Evolutionary conservation across 2,888 invertebrate species (phyloP).

Genomic region (Loripinus fragilis): DNA sequence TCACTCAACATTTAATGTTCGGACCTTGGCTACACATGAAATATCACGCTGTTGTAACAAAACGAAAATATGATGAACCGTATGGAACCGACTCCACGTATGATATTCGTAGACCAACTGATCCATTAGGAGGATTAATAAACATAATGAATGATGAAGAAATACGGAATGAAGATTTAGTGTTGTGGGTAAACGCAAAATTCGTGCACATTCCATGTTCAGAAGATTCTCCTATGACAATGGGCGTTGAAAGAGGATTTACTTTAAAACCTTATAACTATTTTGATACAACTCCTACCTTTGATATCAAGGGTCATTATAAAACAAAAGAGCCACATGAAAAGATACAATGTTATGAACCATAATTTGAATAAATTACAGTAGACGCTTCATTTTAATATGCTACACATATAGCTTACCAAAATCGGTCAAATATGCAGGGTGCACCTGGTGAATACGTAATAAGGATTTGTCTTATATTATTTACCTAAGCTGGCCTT

Average conservation of each 20-base stretch:
- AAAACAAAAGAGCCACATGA: slow-evolving; percentile 24
- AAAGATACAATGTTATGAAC: slow-evolving; percentile 31
- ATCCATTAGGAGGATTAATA: slow-evolving; percentile 46
- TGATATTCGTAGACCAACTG: slow-evolving; percentile 44
- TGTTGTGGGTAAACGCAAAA: slow-evolving; percentile 61
- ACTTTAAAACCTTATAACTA: slow-evolving; percentile 63
- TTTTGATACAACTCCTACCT: slow-evolving; percentile 59
- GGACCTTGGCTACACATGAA: slow-evolving; percentile 57
- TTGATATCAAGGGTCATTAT: slow-evolving; percentile 58
- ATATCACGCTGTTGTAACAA: slow-evolving; percentile 59
- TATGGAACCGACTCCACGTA: slow-evolving; percentile 55
- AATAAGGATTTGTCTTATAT: too few relatives aligned
- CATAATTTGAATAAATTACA: too few relatives aligned
- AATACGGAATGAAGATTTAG: slow-evolving; percentile 56
- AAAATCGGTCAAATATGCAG: too few relatives aligned
- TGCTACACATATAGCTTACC: too few relatives aligned
- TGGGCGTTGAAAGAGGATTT: slow-evolving; percentile 55
- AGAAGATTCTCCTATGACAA: slow-evolving; percentile 66
- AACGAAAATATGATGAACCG: slow-evolving; percentile 55
- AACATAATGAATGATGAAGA: slow-evolving; percentile 55
- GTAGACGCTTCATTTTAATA: too few relatives aligned
- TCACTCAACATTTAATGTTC: slow-evolving; percentile 47
- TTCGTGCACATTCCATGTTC: slow-evolving; percentile 61
- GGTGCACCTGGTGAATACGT: too few relatives aligned
- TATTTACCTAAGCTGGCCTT: too few relatives aligned